phyloP scores from a whole-genome alignment of 2,113 vertebrate genomes.

The Lasiurus borealis region DNA sequence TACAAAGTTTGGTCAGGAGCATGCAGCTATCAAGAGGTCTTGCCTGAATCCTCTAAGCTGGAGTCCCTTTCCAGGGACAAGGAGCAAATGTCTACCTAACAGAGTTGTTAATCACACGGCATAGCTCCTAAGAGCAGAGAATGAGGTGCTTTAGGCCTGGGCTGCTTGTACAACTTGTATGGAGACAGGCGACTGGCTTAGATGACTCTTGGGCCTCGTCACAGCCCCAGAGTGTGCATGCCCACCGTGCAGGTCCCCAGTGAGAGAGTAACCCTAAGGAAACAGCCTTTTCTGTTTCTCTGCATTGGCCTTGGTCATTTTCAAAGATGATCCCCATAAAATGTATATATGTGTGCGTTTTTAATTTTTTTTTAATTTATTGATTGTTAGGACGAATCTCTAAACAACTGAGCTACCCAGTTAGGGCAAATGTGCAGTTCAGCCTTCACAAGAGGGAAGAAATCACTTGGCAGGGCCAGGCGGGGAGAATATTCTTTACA shows the following conservation, averaged over 20 bases:
- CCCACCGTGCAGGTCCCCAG: background rate
- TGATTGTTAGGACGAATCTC: background rate
- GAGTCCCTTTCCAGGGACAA: background rate
- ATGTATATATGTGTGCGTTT: background rate
- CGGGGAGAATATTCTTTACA: background rate
- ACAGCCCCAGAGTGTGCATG: background rate
- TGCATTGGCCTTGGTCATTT: background rate
- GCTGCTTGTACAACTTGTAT: background rate
- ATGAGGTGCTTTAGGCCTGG: too few relatives aligned
- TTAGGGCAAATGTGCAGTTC: background rate
- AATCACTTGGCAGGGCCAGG: conserved; percentile 63
- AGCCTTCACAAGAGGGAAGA: conserved; percentile 28
- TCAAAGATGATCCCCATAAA: conserved; percentile 54
- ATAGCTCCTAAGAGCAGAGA: background rate
- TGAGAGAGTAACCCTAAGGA: background rate
- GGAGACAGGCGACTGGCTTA: background rate
- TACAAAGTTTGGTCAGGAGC: background rate
- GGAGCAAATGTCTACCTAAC: background rate
- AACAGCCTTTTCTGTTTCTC: conserved; percentile 40
- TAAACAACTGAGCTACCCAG: background rate
- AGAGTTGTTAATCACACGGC: background rate
- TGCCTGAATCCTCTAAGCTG: background rate
- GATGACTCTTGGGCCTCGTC: background rate
- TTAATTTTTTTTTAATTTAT: background rate
- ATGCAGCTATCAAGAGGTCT: background rate